Base-by-base conservation (phyloP, 2,888 invertebrate species). In the Lasioglossum marginatum region DNA sequence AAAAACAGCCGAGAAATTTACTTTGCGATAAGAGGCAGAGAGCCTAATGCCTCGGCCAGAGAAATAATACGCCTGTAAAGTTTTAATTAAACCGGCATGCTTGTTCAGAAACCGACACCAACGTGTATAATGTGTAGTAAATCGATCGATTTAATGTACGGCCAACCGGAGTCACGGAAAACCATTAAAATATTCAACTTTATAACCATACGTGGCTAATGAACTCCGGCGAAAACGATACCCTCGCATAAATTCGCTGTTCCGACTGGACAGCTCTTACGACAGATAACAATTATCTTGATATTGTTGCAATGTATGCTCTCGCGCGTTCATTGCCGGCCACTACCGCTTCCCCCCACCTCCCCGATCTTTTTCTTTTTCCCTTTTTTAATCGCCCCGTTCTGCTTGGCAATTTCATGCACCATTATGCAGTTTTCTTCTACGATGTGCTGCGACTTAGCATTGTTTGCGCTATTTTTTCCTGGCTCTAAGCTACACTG, bases 101-200 rank as follows among this genome's bases (percentile, higher is more conserved):
- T 48, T 66, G 75, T 48, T 48, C 66, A 34, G 72, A 66, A 43
- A 27, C 27, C 37, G 68, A 48, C 31, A 48, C 48, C 48, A 48
- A 12, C 45, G 31, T 43, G 34, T 37, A 73, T 16, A 48, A 60
- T 34, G 57, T 57, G 23, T 40, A 57, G 57, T 43, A 45, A 72
- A 73, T 73, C 77, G 79, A 82, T 79, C 79, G 63, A 74, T 79
- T 66, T 79, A 79, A 79, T 79, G 10, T 48, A 48, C 63, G 60
- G 27, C 48, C 5, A 31, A 52, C 10, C 31, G 70, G 52, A 81
- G 81, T 71, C 78, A 72, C 81, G 78, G 72, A 70, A 81, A 66
- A 78, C 72, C 48, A 72, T 60, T 81, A 78, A 78, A 78, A 81
- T 72, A 77, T 72, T 60, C 60, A 43, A 77, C 77, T 52, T 71